Evolutionary conservation across 2,113 vertebrate genomes (phyloP).

Genomic region (Zapus hudsonius): DNA sequence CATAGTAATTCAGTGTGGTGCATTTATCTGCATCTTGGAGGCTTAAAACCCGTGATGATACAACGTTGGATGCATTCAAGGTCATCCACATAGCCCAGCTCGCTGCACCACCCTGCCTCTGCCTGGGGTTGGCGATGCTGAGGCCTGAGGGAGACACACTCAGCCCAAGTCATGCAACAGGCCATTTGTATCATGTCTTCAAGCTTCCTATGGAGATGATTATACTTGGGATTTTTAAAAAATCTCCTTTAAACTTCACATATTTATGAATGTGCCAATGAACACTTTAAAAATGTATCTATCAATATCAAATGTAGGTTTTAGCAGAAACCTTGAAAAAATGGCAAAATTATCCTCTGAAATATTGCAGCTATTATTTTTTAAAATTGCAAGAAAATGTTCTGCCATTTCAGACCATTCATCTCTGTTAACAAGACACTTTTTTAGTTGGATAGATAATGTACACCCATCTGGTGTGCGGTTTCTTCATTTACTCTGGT

Average conservation of each 20-base stretch:
- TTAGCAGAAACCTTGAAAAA: constrained; percentile 76
- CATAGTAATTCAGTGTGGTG: background rate
- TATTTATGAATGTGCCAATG: constrained; percentile 76
- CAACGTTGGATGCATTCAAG: background rate
- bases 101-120: background rate
- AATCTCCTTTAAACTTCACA: constrained; percentile 32
- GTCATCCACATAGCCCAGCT: background rate
- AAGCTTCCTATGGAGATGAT: constrained; percentile 64
- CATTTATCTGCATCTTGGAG: background rate
- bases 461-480: constrained; percentile 82
- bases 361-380: constrained; percentile 78
- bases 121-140: background rate
- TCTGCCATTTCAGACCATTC: constrained; percentile 79
- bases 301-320: constrained; percentile 77
- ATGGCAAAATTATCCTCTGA: constrained; percentile 76
- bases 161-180: background rate
- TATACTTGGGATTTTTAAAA: background rate
- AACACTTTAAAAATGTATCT: constrained; percentile 64
- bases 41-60: background rate
- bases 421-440: constrained; percentile 76
- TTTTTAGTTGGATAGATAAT: constrained; percentile 85
- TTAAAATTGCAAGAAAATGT: constrained; percentile 79
- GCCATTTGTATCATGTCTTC: constrained; percentile 32
- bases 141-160: background rate
- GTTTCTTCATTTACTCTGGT: constrained; percentile 79